Base-by-base conservation (phyloP, 2,797 vertebrate species). In the Pempheris klunzingeri region DNA sequence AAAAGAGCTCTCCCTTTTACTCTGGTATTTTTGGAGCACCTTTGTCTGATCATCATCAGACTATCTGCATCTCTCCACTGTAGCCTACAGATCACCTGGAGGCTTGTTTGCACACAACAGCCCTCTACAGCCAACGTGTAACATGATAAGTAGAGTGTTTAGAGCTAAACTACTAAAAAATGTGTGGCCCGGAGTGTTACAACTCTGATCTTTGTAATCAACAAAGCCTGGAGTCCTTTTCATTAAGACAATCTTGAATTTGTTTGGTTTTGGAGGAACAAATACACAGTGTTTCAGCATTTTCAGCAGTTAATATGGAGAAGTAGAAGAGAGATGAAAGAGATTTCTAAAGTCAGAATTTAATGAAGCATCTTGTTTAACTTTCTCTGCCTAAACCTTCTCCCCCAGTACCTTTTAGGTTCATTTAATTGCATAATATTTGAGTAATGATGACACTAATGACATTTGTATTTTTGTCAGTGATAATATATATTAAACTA, bases 21-120 rank as follows among this genome's bases (percentile, higher is more conserved):
- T 28, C 24, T 76, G 52, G 80, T 66, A 65, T 74, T 80, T 80
- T 24, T 79, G 64, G 57, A 78, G 72, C 74, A 69, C 54, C 59
- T 81, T 46, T 5, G 13, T 72, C 54, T 58, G 66, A 77, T 82
- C 65, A 18, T 78, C 44, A 67, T 60, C 60, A 43, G 28, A 38
- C n/a, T 44, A 53, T 68, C 22, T 67, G 50, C n/a, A 43, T 47
- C 47, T 28, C n/a, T 57, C 39, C 24, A 4, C 22, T 41, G 63
- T 20, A 47, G 59, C 57, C 39, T 18, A 3, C 46, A 39, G 43
- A 64, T 34, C 2, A 30, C 14, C 52, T 4, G 1, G 36, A 50
- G n/a, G 32, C 12, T 54, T n/a, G 34, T 3, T 22, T 60, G 46
- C 49, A 1, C 24, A 4, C 41, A 24, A n/a, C 22, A 54, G 32